Base-by-base conservation (phyloP, 2,797 vertebrate species). In the Morelia viridis region DNA sequence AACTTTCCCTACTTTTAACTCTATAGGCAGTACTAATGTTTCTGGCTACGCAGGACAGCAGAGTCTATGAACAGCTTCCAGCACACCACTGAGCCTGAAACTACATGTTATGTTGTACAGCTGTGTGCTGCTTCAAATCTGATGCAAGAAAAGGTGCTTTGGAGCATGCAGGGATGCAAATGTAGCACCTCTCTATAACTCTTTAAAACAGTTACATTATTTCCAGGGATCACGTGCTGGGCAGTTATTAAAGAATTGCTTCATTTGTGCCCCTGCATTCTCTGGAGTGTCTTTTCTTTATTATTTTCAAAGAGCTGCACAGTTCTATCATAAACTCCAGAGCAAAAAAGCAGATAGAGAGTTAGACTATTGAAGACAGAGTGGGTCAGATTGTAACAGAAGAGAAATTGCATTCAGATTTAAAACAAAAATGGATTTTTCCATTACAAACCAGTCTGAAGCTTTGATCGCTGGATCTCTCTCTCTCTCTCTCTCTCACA, bases 351-450 rank as follows among this genome's bases (percentile, higher is more conserved):
- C n/a, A 85, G 9, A 19, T 76, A 41, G 1, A 41, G 35, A 28
- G 9, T 64, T 53, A 84, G 60, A 58, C 41, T 84, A n/a, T 35
- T 53, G 41, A 84, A 53, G 60, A 19, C 62, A 26, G 41, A 62
- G n/a, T 85, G 28, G 60, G 15, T 50, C 35, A 17, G 26, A 28
- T 61, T 7, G 12, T 46, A n/a, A 41, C 0, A 0, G 13, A 12
- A 31, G 91, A 80, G 61, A 57, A 22, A 0, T 28, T 93, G 91
- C 85, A 22, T 15, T 50, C 57, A 53, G 5, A 17, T 89, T 85
- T 83, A 88, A 91, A 46, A 3, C 65, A 95, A 85, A 71, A 80
- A 90, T 19, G 87, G 41, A 91, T 31, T 1, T 57, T 8, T 24
- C 46, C 10, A 93, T 71, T 83, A 46, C 26, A 24, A 2, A 61